These are phyloP conservation scores for Drosophila lacicola DNA, from an alignment of 2,888 invertebrate genomes.

Conservation along the genomic window DNA sequence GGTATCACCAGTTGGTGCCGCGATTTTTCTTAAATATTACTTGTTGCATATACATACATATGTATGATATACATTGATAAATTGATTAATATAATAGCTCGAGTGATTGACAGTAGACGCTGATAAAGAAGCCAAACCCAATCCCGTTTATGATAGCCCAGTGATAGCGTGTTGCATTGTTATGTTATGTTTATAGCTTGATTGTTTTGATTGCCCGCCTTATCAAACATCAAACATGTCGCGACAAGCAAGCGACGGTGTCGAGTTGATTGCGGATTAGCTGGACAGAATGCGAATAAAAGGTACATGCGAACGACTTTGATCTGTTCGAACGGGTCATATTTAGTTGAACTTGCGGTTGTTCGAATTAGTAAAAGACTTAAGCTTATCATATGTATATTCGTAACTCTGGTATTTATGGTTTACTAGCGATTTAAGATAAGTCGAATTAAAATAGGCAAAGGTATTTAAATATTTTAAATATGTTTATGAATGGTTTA, in stretches of 20 bases:
- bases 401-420: background rate
- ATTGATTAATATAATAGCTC: conserved; percentile 31
- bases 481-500: background rate
- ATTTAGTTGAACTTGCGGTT: too few relatives aligned
- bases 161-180: conserved; percentile 11
- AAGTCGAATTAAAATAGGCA: background rate
- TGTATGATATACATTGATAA: conserved; percentile 28
- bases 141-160: conserved; percentile 25
- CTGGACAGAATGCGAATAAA: conserved; percentile 1
- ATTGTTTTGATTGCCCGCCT: conserved; percentile 33
- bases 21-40: conserved; percentile 9
- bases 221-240: conserved; percentile 42
- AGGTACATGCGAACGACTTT: conserved; percentile 1
- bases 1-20: background rate
- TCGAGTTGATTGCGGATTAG: conserved; percentile 38
- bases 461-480: background rate
- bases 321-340: background rate
- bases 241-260: conserved; percentile 2
- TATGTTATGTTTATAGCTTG: conserved; percentile 21
- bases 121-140: conserved; percentile 26
- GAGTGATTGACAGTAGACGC: conserved; percentile 1
- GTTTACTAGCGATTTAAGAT: background rate
- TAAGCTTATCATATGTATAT: background rate
- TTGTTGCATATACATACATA: conserved; percentile 24
- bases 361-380: too few relatives aligned